Conservation (phyloP, 2,888 invertebrate species). For the Tanypteryx hageni region DNA sequence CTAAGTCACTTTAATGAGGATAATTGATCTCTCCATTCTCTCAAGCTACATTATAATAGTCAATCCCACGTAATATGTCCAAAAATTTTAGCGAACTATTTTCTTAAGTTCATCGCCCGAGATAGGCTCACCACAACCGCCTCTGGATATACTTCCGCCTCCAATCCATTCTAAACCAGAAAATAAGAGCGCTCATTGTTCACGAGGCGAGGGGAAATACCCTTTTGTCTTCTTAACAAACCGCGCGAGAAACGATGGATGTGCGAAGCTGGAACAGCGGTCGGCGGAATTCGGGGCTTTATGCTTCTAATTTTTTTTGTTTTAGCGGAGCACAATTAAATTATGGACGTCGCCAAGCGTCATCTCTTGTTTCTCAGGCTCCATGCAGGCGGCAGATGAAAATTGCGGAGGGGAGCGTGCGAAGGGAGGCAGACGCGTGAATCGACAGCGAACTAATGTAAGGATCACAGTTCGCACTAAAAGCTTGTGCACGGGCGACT, state of each 20-base stretch:
- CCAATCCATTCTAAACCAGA: conserved; percentile 6
- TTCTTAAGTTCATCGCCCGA: neutral
- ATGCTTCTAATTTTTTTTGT: neutral
- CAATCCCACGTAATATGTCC: neutral
- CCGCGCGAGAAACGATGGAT: neutral
- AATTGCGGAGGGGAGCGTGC: neutral
- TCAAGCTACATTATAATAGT: neutral
- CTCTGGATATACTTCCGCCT: neutral
- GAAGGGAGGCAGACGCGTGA: neutral
- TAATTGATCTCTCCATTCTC: neutral
- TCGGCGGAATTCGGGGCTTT: conserved; percentile 7
- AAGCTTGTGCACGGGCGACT: neutral
- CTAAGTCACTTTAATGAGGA: neutral
- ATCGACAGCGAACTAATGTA: neutral
- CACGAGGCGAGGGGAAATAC: neutral
- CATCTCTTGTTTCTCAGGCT: neutral
- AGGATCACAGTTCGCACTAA: neutral
- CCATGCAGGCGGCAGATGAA: conserved; percentile 7
- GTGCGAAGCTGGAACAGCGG: conserved; percentile 19
- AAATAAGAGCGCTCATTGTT: neutral
- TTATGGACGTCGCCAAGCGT: conserved; percentile 26
- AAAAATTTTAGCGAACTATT: neutral
- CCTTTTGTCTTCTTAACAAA: conserved; percentile 9
- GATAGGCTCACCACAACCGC: neutral
- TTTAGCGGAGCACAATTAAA: conserved; percentile 16